Percentiles rank a stretch among this genome's conserved stretches.
These are phyloP conservation scores for Paragorgia papillata DNA, from an alignment of 92 coral and sea anemone species.

Conservation along the genomic window DNA sequence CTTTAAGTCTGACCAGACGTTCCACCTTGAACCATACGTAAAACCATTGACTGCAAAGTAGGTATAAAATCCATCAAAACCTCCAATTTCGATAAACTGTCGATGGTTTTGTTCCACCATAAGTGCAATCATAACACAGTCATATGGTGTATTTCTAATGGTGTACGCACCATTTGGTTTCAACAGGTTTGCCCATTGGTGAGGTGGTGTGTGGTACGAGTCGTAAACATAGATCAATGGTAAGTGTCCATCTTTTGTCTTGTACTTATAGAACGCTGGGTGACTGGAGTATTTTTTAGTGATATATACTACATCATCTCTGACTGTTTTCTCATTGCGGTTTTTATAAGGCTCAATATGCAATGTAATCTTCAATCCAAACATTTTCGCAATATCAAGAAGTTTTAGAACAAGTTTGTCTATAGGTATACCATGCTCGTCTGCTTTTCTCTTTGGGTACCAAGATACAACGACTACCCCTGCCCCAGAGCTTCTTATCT, in stretches of 20 bases:
- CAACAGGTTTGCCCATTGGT: slow-evolving; percentile 81
- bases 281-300: slow-evolving; percentile 69
- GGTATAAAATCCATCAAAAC: slow-evolving; percentile 96
- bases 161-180: slow-evolving; percentile 77
- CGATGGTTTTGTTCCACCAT: slow-evolving; percentile 80
- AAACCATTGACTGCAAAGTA: slow-evolving; percentile 92
- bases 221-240: slow-evolving; percentile 90
- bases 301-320: slow-evolving; percentile 77
- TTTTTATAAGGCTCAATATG: slow-evolving; percentile 90
- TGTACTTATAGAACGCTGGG: slow-evolving; percentile 81
- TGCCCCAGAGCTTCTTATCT: slow-evolving; percentile 81
- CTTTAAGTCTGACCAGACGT: slow-evolving; percentile 75
- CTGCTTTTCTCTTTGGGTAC: slow-evolving; percentile 92
- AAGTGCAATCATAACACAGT: slow-evolving; percentile 86
- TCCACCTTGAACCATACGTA: slow-evolving; percentile 89
- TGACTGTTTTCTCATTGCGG: slow-evolving; percentile 77
- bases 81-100: slow-evolving; percentile 71
- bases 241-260: slow-evolving; percentile 61
- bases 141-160: slow-evolving; percentile 82
- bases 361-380: slow-evolving; percentile 72
- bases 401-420: slow-evolving; percentile 66
- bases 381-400: slow-evolving; percentile 71
- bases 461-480: slow-evolving; percentile 93
- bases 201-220: slow-evolving; percentile 83
- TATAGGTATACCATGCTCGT: slow-evolving; percentile 80